Base-by-base conservation (phyloP, 2,888 invertebrate species). In the Macropis europaea region DNA sequence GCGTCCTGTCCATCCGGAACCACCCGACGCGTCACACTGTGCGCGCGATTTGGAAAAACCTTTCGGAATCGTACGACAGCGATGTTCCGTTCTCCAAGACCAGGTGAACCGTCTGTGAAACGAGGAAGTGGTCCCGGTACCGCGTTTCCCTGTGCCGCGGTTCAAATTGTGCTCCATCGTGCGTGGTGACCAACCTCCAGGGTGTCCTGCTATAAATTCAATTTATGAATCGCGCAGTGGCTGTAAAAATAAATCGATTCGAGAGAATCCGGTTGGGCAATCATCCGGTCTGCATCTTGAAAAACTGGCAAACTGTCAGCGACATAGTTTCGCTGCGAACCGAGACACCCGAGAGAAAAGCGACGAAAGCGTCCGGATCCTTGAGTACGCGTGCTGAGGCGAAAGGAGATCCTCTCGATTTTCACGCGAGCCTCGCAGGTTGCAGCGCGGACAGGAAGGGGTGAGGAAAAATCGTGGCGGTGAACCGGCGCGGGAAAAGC, bases 241-340 rank as follows among this genome's bases (percentile, higher is more conserved):
- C 43, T 13, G 40, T 69, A 80, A 76, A 80, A 81, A 72, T 80
- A 78, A 73, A 67, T 52, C 32, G 26, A 61, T 56, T 26, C 34
- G 11, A 11, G 42, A 48, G 62, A 79, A 81, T 56, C 59, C 60
- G 61, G 64, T 77, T 79, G 68, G 38, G 63, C 45, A 66, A 64
- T 45, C 43, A 64, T 52, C 59, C 45, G 57, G 40, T 48, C 67
- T 52, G 68, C 56, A 61, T 60, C 40, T 32, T 73, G 54, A 59
- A 71, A 79, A 79, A 82, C 54, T 83, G 82, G 82, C 80, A 76
- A 75, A 73, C 57, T 73, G 76, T 78, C 84, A 81, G 76, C 57
- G 36, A 22, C 43, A 15, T 48, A 42, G 59, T 68, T 81, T 76
- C 73, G 71, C 71, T 79, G 62, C 50, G 66, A 76, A 68, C 50